phyloP scores from a whole-genome alignment of 2,888 invertebrate genomes.

The Micoletzkya japonica region DNA sequence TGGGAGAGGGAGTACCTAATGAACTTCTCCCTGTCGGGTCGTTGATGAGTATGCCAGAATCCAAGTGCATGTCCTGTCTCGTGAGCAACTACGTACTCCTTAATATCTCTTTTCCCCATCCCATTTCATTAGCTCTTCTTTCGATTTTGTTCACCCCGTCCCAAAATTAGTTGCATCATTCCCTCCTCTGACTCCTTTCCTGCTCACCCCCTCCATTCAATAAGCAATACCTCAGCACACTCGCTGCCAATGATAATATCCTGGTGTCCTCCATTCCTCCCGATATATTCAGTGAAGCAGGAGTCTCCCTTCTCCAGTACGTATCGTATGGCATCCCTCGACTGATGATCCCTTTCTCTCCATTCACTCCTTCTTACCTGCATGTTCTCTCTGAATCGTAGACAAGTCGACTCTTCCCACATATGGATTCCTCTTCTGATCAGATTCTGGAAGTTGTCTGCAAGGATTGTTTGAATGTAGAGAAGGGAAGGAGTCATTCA shows the following conservation, averaged over 20 bases:
- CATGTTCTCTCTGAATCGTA: conserved; percentile 59
- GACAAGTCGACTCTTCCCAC: conserved; percentile 62
- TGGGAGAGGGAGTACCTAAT: conserved; percentile 5
- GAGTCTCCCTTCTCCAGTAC: conserved; percentile 61
- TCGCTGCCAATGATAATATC: conserved; percentile 62
- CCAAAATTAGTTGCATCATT: not conserved
- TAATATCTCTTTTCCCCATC: conserved; percentile 14
- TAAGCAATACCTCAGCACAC: conserved; percentile 53
- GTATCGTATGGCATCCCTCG: conserved; percentile 54
- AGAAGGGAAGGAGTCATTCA: too few species aligned
- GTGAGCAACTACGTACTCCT: conserved; percentile 63
- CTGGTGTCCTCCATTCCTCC: conserved; percentile 62
- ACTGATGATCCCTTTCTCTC: not conserved
- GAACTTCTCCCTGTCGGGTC: conserved; percentile 52
- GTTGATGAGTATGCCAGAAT: conserved; percentile 63
- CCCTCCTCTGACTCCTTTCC: not conserved
- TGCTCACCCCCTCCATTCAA: not conserved
- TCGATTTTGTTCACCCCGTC: not conserved
- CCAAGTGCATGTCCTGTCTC: conserved; percentile 63
- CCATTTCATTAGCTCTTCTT: not conserved
- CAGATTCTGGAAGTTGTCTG: conserved; percentile 61
- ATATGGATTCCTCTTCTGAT: conserved; percentile 61
- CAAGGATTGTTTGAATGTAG: conserved; percentile 33
- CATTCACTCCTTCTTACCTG: conserved; percentile 38
- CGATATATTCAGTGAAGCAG: conserved; percentile 63